Evolutionary conservation across 2,888 invertebrate genomes (phyloP).

Genomic region (Globia sparganii): DNA sequence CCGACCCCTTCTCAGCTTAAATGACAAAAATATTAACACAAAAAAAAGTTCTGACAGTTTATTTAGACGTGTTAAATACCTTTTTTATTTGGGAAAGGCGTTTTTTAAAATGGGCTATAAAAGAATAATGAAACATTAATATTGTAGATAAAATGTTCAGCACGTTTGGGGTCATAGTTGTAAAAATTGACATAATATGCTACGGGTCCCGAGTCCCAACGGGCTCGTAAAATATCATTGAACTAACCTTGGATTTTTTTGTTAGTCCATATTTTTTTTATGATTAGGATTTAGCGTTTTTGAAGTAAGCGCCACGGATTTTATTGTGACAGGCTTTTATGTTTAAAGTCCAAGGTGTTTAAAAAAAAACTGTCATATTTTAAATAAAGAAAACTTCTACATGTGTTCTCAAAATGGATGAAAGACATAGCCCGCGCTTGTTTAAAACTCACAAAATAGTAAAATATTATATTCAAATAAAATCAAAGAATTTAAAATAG

Average conservation of each 20-base stretch:
- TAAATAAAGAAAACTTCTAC: background rate
- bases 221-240: slow-evolving; percentile 73
- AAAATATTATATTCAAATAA: background rate
- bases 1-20: background rate
- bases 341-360: background rate
- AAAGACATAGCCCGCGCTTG: background rate
- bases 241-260: slow-evolving; percentile 69
- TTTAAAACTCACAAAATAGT: background rate
- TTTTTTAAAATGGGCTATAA: slow-evolving; percentile 73
- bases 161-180: slow-evolving; percentile 73
- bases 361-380: background rate
- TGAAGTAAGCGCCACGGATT: background rate
- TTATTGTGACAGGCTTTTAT: background rate
- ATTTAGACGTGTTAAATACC: slow-evolving; percentile 45
- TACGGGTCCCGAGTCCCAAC: slow-evolving; percentile 65
- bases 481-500: background rate
- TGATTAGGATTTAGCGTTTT: slow-evolving; percentile 21
- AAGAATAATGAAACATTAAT: slow-evolving; percentile 77
- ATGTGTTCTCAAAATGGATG: background rate
- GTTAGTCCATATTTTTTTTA: slow-evolving; percentile 70
- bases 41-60: slow-evolving; percentile 36
- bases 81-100: slow-evolving; percentile 52
- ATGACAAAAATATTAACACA: slow-evolving; percentile 9
- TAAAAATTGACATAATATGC: slow-evolving; percentile 81
- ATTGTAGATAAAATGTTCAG: slow-evolving; percentile 76